These are phyloP conservation scores for Melolontha melolontha DNA, from an alignment of 2,888 invertebrate genomes.

Conservation along the genomic window DNA sequence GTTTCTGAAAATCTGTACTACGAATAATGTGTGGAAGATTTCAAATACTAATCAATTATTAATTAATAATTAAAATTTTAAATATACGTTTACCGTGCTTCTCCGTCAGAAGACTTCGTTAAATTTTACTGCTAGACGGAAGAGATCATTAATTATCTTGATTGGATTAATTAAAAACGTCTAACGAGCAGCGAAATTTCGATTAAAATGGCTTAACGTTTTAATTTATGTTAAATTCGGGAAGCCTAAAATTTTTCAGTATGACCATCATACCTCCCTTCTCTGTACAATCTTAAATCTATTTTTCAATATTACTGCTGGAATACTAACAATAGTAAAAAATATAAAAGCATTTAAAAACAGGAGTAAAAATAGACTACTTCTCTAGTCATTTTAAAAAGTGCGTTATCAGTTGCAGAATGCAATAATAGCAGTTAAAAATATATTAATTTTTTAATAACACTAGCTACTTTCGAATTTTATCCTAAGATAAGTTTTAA, in stretches of 20 bases:
- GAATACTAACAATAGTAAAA: too few relatives aligned
- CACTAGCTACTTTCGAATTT: too few relatives aligned
- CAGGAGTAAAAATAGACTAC: too few relatives aligned
- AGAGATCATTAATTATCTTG: conserved; percentile 37
- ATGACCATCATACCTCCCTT: background rate
- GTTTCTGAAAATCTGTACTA: too few relatives aligned
- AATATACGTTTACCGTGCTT: conserved; percentile 16
- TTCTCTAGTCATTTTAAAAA: too few relatives aligned
- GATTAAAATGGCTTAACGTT: conserved; percentile 18
- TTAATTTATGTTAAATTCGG: conserved; percentile 24
- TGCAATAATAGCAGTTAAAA: too few relatives aligned
- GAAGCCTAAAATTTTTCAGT: conserved; percentile 3
- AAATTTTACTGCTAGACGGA: conserved; percentile 17
- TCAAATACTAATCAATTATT: conserved; percentile 9
- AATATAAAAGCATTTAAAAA: too few relatives aligned
- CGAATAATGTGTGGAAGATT: too few relatives aligned
- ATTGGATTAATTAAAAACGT: conserved; percentile 37
- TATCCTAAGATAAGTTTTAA: too few relatives aligned
- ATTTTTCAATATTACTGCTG: too few relatives aligned
- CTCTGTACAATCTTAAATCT: background rate
- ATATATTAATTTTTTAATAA: too few relatives aligned
- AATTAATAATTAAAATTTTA: conserved; percentile 29
- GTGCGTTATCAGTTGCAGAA: too few relatives aligned
- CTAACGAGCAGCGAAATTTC: conserved; percentile 28
- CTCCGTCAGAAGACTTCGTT: conserved; percentile 24